Percentiles rank a stretch among this genome's conserved stretches.
phyloP scores from a whole-genome alignment of 2,797 vertebrate species.

The Ficedula albicollis region DNA sequence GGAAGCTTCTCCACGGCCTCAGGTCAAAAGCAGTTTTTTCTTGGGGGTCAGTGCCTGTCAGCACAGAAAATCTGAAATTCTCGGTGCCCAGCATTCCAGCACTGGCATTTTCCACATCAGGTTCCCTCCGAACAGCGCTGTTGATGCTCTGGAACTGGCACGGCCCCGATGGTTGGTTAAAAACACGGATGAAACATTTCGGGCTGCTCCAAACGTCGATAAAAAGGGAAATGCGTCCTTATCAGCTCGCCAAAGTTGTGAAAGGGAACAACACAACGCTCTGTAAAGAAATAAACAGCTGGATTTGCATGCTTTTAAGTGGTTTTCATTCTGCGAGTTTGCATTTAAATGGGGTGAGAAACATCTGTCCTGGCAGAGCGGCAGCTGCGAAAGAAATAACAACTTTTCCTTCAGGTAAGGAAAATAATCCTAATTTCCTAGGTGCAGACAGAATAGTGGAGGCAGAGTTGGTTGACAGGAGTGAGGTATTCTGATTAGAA shows the following conservation, averaged over 20 bases:
- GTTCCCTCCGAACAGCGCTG: no score
- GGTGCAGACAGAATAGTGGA: neutral
- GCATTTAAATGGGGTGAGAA: neutral
- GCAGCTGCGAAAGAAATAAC: accelerated
- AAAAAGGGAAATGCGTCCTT: neutral
- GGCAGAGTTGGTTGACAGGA: neutral
- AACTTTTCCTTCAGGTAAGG: neutral
- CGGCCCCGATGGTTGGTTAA: neutral
- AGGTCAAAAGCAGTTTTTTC: no score
- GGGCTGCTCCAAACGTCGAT: neutral
- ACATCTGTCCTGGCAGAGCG: neutral
- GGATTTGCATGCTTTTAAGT: neutral
- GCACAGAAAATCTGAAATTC: no score
- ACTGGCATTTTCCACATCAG: no score
- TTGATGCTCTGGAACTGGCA: neutral
- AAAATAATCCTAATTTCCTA: neutral
- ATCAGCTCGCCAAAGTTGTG: neutral
- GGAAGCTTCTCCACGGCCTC: no score
- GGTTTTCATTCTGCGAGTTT: neutral
- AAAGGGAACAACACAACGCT: neutral
- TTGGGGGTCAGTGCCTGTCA: no score
- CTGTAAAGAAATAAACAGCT: neutral
- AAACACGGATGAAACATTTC: neutral
- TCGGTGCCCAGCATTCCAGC: no score
- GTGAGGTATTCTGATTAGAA: neutral